A percentile compares a stretch with the other conserved stretches of the same genome.
Evolutionary conservation across 2,113 vertebrate species (phyloP).

Genomic region (Odontesthes bonariensis): DNA sequence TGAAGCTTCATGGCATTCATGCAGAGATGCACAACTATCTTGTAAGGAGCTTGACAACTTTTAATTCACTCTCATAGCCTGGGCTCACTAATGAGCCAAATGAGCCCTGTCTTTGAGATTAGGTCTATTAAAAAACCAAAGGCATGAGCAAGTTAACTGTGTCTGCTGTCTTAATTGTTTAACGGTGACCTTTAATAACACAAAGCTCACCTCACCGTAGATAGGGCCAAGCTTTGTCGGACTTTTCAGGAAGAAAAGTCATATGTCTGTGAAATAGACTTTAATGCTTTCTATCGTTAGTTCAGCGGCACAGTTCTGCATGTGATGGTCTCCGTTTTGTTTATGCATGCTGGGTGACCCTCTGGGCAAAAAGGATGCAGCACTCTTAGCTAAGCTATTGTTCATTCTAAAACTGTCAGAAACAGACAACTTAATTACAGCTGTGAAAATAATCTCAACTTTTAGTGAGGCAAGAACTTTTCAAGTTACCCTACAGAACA

Average conservation of each 20-base stretch:
- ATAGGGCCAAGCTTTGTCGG: not conserved
- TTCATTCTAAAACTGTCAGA: not conserved
- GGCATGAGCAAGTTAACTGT: not conserved
- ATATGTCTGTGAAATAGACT: not conserved
- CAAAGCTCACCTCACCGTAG: too few species aligned
- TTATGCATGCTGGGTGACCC: not conserved
- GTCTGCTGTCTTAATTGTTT: not conserved
- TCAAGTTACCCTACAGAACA: not conserved
- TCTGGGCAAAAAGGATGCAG: not conserved
- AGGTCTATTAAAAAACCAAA: slow-evolving; percentile 3
- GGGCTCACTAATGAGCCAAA: slow-evolving; percentile 25
- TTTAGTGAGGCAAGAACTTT: not conserved
- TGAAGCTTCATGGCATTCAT: not conserved
- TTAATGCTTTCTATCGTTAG: not conserved
- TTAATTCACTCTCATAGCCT: slow-evolving; percentile 10
- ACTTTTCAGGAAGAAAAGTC: slow-evolving; percentile 20
- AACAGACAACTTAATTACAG: not conserved
- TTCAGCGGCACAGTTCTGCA: too few species aligned
- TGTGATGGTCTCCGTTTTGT: not conserved
- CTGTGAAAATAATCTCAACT: not conserved
- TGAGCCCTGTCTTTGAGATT: slow-evolving; percentile 33
- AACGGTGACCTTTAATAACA: too few species aligned
- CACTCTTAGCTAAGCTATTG: not conserved
- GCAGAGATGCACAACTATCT: slow-evolving; percentile 22
- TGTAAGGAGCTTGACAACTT: slow-evolving; percentile 36